Evolutionary conservation across 2,113 vertebrate genomes (phyloP).

Genomic region (Corythaeola cristata): DNA sequence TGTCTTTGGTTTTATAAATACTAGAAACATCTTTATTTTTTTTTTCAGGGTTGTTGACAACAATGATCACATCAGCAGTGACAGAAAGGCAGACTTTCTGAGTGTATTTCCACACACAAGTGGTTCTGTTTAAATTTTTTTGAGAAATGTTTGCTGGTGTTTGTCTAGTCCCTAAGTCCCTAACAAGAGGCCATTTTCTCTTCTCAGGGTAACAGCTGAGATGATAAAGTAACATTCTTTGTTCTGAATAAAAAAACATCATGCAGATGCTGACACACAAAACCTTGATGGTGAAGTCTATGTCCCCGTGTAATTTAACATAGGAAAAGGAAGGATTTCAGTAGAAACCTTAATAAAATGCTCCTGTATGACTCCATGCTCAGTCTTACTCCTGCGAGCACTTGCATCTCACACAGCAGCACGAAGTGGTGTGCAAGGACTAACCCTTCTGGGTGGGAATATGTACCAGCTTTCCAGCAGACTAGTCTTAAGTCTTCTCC

Average conservation of each 20-base stretch:
- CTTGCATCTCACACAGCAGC: not conserved
- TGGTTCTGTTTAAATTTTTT: constrained; percentile 30
- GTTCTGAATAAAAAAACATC: not conserved
- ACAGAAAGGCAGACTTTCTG: constrained; percentile 49
- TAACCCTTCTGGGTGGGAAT: not conserved
- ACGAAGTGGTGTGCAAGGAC: not conserved
- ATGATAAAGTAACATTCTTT: not conserved
- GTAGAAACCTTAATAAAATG: not conserved
- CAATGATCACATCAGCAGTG: constrained; percentile 46
- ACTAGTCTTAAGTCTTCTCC: not conserved
- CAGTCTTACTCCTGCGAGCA: not conserved
- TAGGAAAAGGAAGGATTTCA: not conserved
- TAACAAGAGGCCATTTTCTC: constrained; percentile 13
- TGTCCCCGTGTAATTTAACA: not conserved
- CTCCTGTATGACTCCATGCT: not conserved
- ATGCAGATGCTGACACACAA: not conserved
- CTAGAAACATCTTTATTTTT: constrained; percentile 69
- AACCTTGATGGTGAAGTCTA: not conserved
- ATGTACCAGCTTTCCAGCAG: not conserved
- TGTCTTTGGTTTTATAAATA: constrained; percentile 50
- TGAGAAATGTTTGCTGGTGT: constrained; percentile 28
- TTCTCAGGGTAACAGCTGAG: constrained; percentile 26
- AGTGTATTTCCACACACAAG: constrained; percentile 30
- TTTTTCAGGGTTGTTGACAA: constrained; percentile 68
- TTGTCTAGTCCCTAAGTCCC: constrained; percentile 29